Base-by-base conservation (phyloP, 2,113 vertebrate genomes). In the Myiozetetes cayanensis region DNA sequence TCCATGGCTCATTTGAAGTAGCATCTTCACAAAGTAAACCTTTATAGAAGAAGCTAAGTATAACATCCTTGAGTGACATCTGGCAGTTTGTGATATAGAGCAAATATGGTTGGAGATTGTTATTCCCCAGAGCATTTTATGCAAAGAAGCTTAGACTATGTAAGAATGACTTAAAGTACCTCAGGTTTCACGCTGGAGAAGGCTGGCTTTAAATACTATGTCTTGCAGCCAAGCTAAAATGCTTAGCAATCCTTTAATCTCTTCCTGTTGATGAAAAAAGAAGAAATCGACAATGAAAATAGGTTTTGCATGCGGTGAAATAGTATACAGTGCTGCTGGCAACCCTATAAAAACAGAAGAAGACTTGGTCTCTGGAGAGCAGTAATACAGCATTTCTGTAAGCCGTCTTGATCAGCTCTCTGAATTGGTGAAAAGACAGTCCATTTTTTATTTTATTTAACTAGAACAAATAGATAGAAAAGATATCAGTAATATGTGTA, bases 1-100 rank as follows among this genome's bases (percentile, higher is more conserved):
- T 55, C 96, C 94, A 94, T 1, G 49, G 96, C 92, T 97, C 95
- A 96, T 97, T 97, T 95, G 84, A 92, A 96, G 90, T 2, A n/a
- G n/a, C 87, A 83, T 92, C 49, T 46, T 72, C 43, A 68, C 85
- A 96, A 93, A 95, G 68, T 43, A 93, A 90, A 77, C 47, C 83
- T 96, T 96, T 94, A 93, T 50, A 87, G 88, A 78, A 92, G 78
- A 87, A 93, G 18, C 71, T 72, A 87, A 97, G 50, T 61, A 75
- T 11, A 31, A 22, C 47, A 58, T 94, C 92, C 79, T 91, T 4
- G 3, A 89, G 83, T 92, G 92, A 87, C 94, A 93, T 95, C 96
- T 96, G 95, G 93, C 76, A 93, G 80, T 66, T 90, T 94, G 94
- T 72, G 39, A 87, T 91, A 88, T 8, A 87, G 89, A 86, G 37